A percentile compares a stretch with the other conserved stretches of the same genome.
These are phyloP conservation scores for Agapornis roseicollis DNA, from an alignment of 2,113 vertebrate genomes.

Conservation along the genomic window DNA sequence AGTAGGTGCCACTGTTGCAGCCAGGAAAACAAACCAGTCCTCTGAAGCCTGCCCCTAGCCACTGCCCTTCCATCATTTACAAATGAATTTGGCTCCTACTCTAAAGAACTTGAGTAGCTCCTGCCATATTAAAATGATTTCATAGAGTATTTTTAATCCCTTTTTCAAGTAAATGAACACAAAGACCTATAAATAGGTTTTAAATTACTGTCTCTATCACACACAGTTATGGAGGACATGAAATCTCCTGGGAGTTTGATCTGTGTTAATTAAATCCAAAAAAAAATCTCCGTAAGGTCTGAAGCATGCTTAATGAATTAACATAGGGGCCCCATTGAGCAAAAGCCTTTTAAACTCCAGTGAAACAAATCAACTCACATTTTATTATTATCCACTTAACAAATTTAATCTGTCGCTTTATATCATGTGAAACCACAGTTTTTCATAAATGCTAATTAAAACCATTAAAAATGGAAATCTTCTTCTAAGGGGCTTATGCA, in stretches of 20 bases:
- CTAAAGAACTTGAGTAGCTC: background rate
- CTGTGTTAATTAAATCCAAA: conserved; percentile 63
- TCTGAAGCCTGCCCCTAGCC: background rate
- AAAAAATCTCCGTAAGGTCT: conserved; percentile 58
- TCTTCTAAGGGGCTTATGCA: conserved; percentile 56
- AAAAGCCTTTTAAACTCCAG: conserved; percentile 67
- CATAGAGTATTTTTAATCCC: conserved; percentile 17
- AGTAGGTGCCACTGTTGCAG: background rate
- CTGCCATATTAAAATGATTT: conserved; percentile 4
- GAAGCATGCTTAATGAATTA: conserved; percentile 71
- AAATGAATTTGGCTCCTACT: background rate
- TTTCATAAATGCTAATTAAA: conserved; percentile 71
- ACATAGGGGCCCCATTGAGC: conserved; percentile 58
- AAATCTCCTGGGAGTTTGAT: conserved; percentile 64
- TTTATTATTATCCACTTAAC: conserved; percentile 73
- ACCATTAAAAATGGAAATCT: conserved; percentile 69
- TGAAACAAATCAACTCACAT: conserved; percentile 71
- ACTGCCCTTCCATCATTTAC: background rate
- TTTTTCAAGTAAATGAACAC: conserved; percentile 55
- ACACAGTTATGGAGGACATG: conserved; percentile 31
- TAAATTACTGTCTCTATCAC: conserved; percentile 64
- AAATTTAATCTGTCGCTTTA: conserved; percentile 72
- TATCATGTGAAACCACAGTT: conserved; percentile 64
- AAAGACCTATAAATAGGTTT: conserved; percentile 62
- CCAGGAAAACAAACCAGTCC: background rate